Percentiles rank a stretch among this genome's conserved stretches.
phyloP scores from a whole-genome alignment of 2,113 vertebrate genomes.

The Axis porcinus region DNA sequence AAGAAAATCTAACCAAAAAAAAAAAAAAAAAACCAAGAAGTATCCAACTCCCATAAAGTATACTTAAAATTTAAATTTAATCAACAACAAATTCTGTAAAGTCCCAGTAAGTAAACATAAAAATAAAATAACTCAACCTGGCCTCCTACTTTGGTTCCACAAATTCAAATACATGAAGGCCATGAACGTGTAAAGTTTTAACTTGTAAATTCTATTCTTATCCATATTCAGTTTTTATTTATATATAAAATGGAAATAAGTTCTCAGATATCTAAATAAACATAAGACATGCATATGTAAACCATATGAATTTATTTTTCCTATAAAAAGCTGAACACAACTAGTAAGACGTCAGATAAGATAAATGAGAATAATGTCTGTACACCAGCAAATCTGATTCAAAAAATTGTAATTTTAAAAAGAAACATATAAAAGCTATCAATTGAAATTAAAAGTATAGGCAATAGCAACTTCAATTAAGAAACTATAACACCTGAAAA shows the following conservation, averaged over 20 bases:
- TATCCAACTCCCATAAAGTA: neutral
- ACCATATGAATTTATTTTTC: neutral
- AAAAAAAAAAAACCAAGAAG: neutral
- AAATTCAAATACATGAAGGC: neutral
- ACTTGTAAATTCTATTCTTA: neutral
- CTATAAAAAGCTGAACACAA: neutral
- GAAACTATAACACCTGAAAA: neutral
- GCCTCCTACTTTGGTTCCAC: neutral
- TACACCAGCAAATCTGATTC: neutral
- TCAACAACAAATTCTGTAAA: neutral
- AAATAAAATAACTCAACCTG: neutral
- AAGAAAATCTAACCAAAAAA: neutral
- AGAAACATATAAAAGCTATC: neutral
- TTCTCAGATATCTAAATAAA: neutral
- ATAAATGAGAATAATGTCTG: neutral
- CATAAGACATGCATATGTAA: neutral
- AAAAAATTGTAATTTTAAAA: neutral
- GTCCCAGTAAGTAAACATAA: neutral
- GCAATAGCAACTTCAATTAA: neutral
- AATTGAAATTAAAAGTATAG: neutral
- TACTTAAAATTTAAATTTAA: neutral
- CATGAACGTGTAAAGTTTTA: neutral
- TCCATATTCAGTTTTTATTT: neutral
- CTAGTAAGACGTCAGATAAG: neutral
- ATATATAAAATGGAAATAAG: neutral